Conservation (phyloP, 1,140 invertebrate species). For the Drosophila repletoides region DNA sequence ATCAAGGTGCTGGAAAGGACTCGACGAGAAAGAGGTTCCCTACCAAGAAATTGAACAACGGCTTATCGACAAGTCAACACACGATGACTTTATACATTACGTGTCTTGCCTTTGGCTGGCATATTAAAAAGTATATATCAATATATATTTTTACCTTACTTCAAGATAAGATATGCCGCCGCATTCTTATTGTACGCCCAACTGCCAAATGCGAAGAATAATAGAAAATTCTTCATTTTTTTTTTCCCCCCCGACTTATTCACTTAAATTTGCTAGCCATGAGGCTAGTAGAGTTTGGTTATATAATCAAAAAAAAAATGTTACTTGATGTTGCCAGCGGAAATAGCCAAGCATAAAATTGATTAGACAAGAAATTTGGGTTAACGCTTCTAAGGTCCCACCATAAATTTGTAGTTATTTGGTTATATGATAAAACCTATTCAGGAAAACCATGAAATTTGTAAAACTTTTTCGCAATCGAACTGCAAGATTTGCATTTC, state of each 20-base stretch:
- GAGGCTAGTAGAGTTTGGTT: slow-evolving; percentile 34
- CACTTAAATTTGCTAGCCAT: slow-evolving; percentile 48
- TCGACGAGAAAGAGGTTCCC: not conserved
- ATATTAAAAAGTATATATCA: slow-evolving; percentile 34
- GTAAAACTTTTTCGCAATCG: no score
- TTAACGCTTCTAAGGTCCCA: slow-evolving; percentile 32
- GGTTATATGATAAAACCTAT: not conserved
- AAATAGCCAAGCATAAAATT: slow-evolving; percentile 43
- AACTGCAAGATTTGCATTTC: no score
- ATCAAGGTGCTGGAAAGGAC: not conserved
- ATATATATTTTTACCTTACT: slow-evolving; percentile 50
- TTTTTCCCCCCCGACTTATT: slow-evolving; percentile 16
- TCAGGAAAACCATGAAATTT: not conserved
- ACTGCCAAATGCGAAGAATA: slow-evolving; percentile 35
- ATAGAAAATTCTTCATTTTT: slow-evolving; percentile 32
- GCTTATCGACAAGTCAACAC: slow-evolving; percentile 5
- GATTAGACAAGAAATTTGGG: slow-evolving; percentile 66
- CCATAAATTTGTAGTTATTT: slow-evolving; percentile 5
- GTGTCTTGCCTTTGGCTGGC: slow-evolving; percentile 27
- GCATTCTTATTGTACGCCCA: slow-evolving; percentile 40
- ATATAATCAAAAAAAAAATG: slow-evolving; percentile 36
- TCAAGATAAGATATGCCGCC: slow-evolving; percentile 61
- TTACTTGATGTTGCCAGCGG: slow-evolving; percentile 33
- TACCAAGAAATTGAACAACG: not conserved
- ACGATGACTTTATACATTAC: not conserved